phyloP scores from a whole-genome alignment of 64 coral and sea anemone species.

The Montipora sp. region DNA sequence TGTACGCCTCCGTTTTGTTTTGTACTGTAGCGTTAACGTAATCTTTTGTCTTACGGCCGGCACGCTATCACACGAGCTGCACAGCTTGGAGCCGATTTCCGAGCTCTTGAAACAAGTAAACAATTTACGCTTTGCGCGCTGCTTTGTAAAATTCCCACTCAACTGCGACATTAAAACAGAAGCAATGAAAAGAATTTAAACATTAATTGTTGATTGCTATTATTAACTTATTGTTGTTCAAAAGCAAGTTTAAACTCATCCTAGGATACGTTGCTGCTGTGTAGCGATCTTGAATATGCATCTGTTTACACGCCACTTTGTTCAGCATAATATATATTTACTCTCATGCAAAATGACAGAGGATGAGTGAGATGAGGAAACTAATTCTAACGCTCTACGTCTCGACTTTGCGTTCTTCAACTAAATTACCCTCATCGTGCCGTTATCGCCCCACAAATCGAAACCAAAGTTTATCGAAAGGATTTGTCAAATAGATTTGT shows the following conservation, averaged over 20 bases:
- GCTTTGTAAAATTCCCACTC: slow-evolving; percentile 33
- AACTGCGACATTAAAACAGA: neutral
- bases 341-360: neutral
- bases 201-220: slow-evolving; percentile 11
- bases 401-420: neutral
- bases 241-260: slow-evolving; percentile 38
- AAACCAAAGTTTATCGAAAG: neutral
- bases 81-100: neutral
- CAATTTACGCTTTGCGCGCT: neutral
- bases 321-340: no score
- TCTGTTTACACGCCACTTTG: no score
- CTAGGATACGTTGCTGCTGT: neutral
- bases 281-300: neutral
- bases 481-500: slow-evolving; percentile 41
- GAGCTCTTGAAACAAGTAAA: neutral
- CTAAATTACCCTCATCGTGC: neutral
- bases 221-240: slow-evolving; percentile 24
- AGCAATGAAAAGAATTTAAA: slow-evolving; percentile 45
- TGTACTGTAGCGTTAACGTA: neutral
- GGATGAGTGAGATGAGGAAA: neutral
- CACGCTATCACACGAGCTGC: slow-evolving; percentile 24
- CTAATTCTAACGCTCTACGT: neutral
- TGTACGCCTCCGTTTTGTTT: neutral
- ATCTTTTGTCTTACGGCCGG: slow-evolving; percentile 13
- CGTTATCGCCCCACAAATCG: neutral